Conservation (phyloP, 35 echinoderm and acorn worm species). For the Eucidaris tribuloides region DNA sequence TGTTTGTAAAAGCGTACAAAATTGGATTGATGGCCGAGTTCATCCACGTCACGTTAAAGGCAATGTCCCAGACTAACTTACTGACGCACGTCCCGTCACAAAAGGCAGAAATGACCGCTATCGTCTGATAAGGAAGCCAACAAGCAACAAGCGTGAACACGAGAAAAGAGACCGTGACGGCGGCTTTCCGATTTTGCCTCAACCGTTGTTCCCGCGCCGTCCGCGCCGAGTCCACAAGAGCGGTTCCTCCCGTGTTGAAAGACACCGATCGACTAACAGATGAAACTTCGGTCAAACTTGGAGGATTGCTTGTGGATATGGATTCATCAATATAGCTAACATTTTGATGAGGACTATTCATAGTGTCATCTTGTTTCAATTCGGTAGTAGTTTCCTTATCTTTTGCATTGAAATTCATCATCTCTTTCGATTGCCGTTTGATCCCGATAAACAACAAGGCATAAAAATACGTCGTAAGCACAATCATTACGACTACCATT, state of each 20-base stretch:
- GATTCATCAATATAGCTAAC: not conserved
- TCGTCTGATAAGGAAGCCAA: slow-evolving; percentile 37
- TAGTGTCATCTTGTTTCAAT: too few relatives aligned
- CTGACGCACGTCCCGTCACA: not conserved
- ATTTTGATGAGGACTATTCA: not conserved
- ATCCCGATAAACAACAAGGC: not conserved
- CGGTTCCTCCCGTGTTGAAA: not conserved
- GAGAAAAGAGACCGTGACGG: slow-evolving; percentile 13
- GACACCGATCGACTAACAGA: not conserved
- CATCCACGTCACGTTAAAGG: not conserved
- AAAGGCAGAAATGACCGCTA: not conserved
- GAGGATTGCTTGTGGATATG: too few relatives aligned
- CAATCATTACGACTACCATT: slow-evolving; percentile 1
- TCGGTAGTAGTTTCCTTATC: too few relatives aligned
- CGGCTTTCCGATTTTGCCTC: too few relatives aligned
- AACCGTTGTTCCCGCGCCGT: not conserved
- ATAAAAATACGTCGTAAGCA: not conserved
- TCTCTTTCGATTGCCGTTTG: not conserved
- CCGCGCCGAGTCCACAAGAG: not conserved
- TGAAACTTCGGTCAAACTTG: not conserved
- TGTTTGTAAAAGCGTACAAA: slow-evolving; percentile 23
- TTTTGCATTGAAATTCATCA: not conserved
- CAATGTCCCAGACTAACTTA: not conserved
- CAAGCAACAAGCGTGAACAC: slow-evolving; percentile 18
- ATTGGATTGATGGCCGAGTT: slow-evolving; percentile 28